A percentile compares a stretch with the other conserved stretches of the same genome.
Conservation (phyloP, 1,140 invertebrate genomes). For the Pachypeltis micranthus region DNA sequence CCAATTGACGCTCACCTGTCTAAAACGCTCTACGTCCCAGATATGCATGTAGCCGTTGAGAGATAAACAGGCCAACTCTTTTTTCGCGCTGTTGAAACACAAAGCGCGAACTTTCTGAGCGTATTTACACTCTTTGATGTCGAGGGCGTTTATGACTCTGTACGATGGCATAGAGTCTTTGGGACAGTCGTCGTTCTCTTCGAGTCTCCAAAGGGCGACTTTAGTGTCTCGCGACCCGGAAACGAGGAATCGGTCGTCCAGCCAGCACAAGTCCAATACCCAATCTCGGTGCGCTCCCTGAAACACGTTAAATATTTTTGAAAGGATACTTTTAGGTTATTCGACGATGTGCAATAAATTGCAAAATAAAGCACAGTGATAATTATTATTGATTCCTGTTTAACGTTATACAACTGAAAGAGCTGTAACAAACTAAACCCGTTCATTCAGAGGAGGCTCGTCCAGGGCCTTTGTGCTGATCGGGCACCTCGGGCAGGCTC, state of each 20-base stretch:
- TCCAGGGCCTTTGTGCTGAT: no score
- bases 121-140: constrained; percentile 57
- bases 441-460: no score
- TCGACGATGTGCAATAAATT: no score
- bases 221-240: constrained; percentile 84
- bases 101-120: constrained; percentile 76
- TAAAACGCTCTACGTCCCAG: constrained; percentile 76
- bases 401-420: no score
- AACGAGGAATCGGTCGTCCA: constrained; percentile 90
- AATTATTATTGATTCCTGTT: no score
- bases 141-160: constrained; percentile 50
- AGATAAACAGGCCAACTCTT: constrained; percentile 83
- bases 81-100: constrained; percentile 71
- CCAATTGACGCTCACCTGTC: no score
- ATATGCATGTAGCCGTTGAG: constrained; percentile 83
- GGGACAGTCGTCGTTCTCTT: constrained; percentile 28
- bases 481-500: no score
- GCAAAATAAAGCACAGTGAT: no score
- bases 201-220: constrained; percentile 61
- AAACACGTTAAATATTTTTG: no score
- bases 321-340: no score
- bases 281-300: constrained; percentile 70
- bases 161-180: constrained; percentile 23
- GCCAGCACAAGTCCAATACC: constrained; percentile 92
- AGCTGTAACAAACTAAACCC: no score